Evolutionary conservation across 2,113 vertebrate genomes (phyloP), one percentile per base, ranked within the genome.

Genomic region (Eptesicus fuscus): DNA sequence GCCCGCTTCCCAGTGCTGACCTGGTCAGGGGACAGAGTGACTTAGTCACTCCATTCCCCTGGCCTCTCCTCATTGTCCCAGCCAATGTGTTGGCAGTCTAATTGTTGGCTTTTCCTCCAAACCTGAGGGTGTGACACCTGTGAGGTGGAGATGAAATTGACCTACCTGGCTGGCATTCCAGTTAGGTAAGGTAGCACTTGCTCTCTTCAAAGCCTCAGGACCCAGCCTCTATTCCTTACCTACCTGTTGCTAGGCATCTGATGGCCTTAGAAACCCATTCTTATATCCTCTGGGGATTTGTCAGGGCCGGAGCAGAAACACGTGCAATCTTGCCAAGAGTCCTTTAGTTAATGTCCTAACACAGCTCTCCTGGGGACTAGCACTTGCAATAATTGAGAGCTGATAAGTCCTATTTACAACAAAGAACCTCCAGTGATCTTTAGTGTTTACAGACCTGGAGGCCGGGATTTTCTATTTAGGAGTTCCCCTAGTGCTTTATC

Each of bases 31-130:
- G 85, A 32, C 78, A 51, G 8, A 82, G 37, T 28, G 83, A 90
- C 86, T 96, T 40, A 84, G 79, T 89, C 91, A 93, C 69, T 80
- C 49, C 44, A 23, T 84, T 47, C 83, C 49, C 70, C 49, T 7
- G 30, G 59, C 83, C 86, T 85, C 69, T 90, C 73, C 88, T 90
- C 79, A 51, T 69, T 90, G 78, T 61, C 74, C 53, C 5, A 53
- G 82, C 83, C 63, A 83, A 5, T n/a, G 69, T 89, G 85, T 70
- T 73, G 37, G 65, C 67, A 56, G 82, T 73, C 61, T 92, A 61
- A 94, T 83, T 74, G 90, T 90, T 92, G 95, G 89, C 49, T 95
- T 90, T 78, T 96, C 90, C 93, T 94, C 47, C 70, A 92, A 91
- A 83, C 53, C 40, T 61, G 44, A 78, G 89, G 79, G 76, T 73